These are phyloP conservation scores for Rosalia funebris DNA, from an alignment of 2,888 invertebrate genomes.

Conservation along the genomic window DNA sequence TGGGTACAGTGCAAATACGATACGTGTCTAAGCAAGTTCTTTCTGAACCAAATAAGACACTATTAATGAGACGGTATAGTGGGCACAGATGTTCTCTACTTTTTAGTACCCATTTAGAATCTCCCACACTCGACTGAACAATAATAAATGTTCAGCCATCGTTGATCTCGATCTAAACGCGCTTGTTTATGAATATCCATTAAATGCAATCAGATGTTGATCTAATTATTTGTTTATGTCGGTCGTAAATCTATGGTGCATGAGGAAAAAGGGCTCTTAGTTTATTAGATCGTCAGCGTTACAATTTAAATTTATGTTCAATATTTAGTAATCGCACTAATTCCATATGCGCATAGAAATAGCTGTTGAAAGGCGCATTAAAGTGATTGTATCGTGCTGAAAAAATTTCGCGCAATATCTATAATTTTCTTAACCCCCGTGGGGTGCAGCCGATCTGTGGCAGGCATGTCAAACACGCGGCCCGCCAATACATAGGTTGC, in stretches of 20 bases:
- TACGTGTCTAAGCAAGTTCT: not conserved
- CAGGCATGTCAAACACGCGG: too few relatives aligned
- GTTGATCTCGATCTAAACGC: not conserved
- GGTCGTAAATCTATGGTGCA: not conserved
- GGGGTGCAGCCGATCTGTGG: too few relatives aligned
- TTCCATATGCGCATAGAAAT: too few relatives aligned
- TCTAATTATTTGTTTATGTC: not conserved
- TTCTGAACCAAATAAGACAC: conserved; percentile 13
- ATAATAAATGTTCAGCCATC: conserved; percentile 14
- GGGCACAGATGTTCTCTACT: conserved; percentile 13
- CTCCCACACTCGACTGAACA: conserved; percentile 7
- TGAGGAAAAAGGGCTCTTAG: not conserved
- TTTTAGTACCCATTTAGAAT: conserved; percentile 7
- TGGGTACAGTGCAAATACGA: conserved; percentile 1
- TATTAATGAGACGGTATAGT: conserved; percentile 11
- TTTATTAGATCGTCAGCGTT: too few relatives aligned
- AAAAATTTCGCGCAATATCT: too few relatives aligned
- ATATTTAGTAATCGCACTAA: too few relatives aligned
- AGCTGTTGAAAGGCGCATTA: too few relatives aligned
- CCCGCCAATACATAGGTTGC: too few relatives aligned
- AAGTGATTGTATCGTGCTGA: too few relatives aligned
- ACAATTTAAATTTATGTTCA: too few relatives aligned
- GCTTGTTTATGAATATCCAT: conserved; percentile 3
- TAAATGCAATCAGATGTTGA: conserved; percentile 1
- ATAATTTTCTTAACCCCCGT: too few relatives aligned